These are phyloP conservation scores for Sarotherodon lohbergeri DNA, from an alignment of 2,113 vertebrate species.

Conservation along the genomic window DNA sequence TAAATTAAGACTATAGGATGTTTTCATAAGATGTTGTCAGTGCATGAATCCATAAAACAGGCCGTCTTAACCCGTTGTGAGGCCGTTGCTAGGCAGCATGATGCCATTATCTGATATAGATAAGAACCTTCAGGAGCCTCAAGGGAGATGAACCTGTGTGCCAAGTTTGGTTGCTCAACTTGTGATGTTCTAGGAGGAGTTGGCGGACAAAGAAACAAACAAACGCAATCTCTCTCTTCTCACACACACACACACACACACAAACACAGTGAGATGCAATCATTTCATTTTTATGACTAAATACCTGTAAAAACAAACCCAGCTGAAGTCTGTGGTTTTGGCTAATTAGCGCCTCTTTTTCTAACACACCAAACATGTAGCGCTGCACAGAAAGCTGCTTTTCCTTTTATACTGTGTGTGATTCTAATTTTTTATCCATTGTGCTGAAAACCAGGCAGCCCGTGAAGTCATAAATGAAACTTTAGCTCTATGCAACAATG, in stretches of 20 bases:
- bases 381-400: not conserved
- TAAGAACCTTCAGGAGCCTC: not conserved
- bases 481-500: not conserved
- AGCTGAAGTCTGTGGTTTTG: not conserved
- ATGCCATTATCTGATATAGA: not conserved
- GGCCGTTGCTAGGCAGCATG: not conserved
- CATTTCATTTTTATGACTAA: not conserved
- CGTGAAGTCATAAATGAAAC: not conserved
- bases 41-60: not conserved
- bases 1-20: not conserved
- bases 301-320: not conserved
- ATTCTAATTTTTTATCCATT: not conserved
- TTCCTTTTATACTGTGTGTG: not conserved
- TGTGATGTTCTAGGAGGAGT: not conserved
- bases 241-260: not conserved
- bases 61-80: not conserved
- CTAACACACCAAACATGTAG: not conserved
- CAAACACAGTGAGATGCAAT: not conserved
- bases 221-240: not conserved
- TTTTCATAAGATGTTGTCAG: not conserved
- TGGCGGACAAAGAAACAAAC: not conserved
- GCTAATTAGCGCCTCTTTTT: not conserved
- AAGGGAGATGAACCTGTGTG: not conserved
- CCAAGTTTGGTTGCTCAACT: not conserved
- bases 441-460: not conserved